Evolutionary conservation across 2,888 invertebrate species (phyloP).

Genomic region (Eupithecia exiguata): DNA sequence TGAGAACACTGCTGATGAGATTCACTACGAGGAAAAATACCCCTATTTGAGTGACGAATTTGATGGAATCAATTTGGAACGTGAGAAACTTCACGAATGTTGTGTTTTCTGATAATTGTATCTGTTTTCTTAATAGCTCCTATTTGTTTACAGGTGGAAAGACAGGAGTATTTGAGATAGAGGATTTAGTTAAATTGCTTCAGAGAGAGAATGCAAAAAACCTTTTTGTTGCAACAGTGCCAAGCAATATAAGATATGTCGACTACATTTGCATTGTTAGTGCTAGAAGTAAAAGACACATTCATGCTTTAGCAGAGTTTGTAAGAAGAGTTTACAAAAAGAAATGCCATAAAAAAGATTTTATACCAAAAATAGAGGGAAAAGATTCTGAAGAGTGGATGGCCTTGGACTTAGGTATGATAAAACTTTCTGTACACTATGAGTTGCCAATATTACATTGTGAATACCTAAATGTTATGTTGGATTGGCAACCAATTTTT

Average conservation of each 20-base stretch:
- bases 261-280: slow-evolving; percentile 93
- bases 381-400: slow-evolving; percentile 91
- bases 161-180: slow-evolving; percentile 93
- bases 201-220: slow-evolving; percentile 90
- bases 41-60: slow-evolving; percentile 84
- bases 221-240: slow-evolving; percentile 91
- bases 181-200: slow-evolving; percentile 91
- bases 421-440: not conserved
- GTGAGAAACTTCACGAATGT: slow-evolving; percentile 69
- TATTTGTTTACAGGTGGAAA: slow-evolving; percentile 87
- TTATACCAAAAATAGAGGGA: slow-evolving; percentile 91
- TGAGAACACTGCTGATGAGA: slow-evolving; percentile 89
- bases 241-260: slow-evolving; percentile 90
- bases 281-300: slow-evolving; percentile 89
- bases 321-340: slow-evolving; percentile 90
- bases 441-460: not conserved
- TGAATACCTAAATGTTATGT: not conserved
- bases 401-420: slow-evolving; percentile 93
- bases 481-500: not conserved
- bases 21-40: slow-evolving; percentile 61
- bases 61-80: slow-evolving; percentile 83
- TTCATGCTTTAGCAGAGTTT: slow-evolving; percentile 89
- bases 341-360: slow-evolving; percentile 86
- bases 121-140: not conserved
- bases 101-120: not conserved